phyloP scores from a whole-genome alignment of 1,140 invertebrate genomes.

The Andrena cerasifolii region DNA sequence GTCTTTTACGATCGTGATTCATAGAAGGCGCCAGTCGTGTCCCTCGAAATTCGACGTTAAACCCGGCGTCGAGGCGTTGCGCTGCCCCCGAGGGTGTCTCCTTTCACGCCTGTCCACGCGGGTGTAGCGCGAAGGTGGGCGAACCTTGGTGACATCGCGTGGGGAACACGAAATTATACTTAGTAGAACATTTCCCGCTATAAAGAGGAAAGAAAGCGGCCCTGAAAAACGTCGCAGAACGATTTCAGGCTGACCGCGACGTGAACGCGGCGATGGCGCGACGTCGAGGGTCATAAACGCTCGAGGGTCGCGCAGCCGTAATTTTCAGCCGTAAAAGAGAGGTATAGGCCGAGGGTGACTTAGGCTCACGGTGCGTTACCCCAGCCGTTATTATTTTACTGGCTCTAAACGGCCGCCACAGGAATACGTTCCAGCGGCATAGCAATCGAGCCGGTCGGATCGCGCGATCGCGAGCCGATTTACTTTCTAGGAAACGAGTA shows the following conservation, averaged over 20 bases:
- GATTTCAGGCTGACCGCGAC: constrained; percentile 20
- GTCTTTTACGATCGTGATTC: constrained; percentile 68
- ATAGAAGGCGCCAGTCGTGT: constrained; percentile 49
- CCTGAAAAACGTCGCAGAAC: background rate
- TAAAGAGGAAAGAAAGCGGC: background rate
- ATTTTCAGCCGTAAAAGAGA: constrained; percentile 74
- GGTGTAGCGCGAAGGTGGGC: constrained; percentile 30
- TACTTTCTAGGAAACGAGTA: background rate
- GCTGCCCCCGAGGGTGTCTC: too few relatives aligned
- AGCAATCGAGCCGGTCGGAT: background rate
- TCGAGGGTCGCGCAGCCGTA: constrained; percentile 63
- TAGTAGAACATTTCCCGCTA: background rate
- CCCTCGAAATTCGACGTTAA: constrained; percentile 56
- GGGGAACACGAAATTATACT: background rate
- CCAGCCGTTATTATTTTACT: constrained; percentile 77
- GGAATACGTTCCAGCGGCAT: constrained; percentile 55
- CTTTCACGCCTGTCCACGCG: too few relatives aligned
- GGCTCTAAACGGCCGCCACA: constrained; percentile 67
- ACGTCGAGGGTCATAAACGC: constrained; percentile 70
- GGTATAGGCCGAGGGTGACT: constrained; percentile 48
- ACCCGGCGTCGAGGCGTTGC: constrained; percentile 1
- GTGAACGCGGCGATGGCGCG: constrained; percentile 57
- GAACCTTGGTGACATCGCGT: background rate
- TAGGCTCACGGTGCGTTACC: constrained; percentile 56
- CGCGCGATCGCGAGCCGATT: constrained; percentile 7